These are phyloP conservation scores for Crotalus viridis DNA, from an alignment of 2,113 vertebrate genomes.

Conservation along the genomic window DNA sequence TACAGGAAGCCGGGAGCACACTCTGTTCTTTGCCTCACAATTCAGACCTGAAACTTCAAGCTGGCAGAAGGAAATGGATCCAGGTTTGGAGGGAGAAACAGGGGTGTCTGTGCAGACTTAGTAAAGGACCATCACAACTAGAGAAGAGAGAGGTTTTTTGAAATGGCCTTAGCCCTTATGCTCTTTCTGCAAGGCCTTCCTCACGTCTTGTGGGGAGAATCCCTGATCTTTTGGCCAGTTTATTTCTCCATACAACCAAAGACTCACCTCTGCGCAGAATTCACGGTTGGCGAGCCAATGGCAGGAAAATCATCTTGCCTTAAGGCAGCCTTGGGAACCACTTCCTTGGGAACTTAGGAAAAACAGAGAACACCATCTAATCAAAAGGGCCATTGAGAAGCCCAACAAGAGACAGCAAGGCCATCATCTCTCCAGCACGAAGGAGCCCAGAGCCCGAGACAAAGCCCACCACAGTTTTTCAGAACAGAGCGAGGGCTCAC, in stretches of 20 bases:
- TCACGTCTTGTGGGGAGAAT: background rate
- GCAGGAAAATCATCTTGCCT: slow-evolving; percentile 79
- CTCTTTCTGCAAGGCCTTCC: no score
- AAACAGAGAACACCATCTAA: slow-evolving; percentile 40
- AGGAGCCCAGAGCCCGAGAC: rapidly evolving
- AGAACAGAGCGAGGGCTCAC: slow-evolving; percentile 57
- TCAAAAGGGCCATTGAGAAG: background rate
- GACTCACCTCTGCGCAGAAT: slow-evolving; percentile 67
- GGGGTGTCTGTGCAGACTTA: background rate
- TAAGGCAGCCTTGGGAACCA: slow-evolving; percentile 66
- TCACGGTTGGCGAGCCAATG: slow-evolving; percentile 57
- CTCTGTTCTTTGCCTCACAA: background rate
- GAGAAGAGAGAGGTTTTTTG: no score
- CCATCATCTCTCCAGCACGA: background rate
- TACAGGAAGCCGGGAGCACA: no score
- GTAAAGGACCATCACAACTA: background rate
- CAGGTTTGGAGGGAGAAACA: no score
- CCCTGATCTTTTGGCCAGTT: background rate
- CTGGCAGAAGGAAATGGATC: background rate
- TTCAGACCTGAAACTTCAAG: background rate
- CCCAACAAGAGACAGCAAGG: background rate
- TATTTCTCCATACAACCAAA: no score
- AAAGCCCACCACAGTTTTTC: background rate
- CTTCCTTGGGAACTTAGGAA: slow-evolving; percentile 64
- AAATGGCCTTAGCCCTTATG: background rate